Evolutionary conservation across 1,140 invertebrate species (phyloP), one percentile per base, ranked within the genome.

Genomic region (Nasonia giraulti): DNA sequence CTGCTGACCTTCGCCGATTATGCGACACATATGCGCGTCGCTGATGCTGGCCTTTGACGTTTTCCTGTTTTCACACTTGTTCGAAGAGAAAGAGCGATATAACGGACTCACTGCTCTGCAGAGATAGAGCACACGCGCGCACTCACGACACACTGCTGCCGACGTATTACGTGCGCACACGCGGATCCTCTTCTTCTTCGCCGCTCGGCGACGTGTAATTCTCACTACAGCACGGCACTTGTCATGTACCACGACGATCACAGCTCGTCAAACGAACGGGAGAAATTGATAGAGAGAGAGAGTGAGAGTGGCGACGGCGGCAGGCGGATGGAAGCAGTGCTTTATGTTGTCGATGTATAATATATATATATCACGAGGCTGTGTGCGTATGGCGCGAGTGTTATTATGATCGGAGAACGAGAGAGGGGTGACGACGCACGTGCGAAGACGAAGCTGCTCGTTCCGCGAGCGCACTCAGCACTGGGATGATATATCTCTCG

Each of bases 261-360:
- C 7, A 20, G 55, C 14, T 27, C 27, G 47, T 50, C 47, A 50
- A 50, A 50, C 47, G 47, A 50, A 50, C 47, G 47, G 10, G 20
- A 44, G 55, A n/a, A 62, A 75, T 82, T 69, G 85, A 83, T 73
- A 87, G 73, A 80, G 86, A 82, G 87, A 82, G 87, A 84, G 86
- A 87, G 88, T 87, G 82, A 78, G 86, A 81, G 84, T 74, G 81
- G 69, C 82, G 31, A 66, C 40, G 23, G 33, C 33, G 23, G 12
- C 37, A 27, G 37, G 10, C 20, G 33, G 44, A 47, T 11, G 66
- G 76, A 68, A 31, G 37, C 62, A 31, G 62, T 33, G n/a, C n/a
- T 62, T 69, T 27, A 31, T 40, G 62, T 6, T 62, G 62, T 6
- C 31, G 33, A 37, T 71, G 8, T 17, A 11, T 17, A 27, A 31